These are phyloP conservation scores for Caenorhabditis wallacei DNA, from an alignment of 2,888 invertebrate genomes.

Conservation along the genomic window DNA sequence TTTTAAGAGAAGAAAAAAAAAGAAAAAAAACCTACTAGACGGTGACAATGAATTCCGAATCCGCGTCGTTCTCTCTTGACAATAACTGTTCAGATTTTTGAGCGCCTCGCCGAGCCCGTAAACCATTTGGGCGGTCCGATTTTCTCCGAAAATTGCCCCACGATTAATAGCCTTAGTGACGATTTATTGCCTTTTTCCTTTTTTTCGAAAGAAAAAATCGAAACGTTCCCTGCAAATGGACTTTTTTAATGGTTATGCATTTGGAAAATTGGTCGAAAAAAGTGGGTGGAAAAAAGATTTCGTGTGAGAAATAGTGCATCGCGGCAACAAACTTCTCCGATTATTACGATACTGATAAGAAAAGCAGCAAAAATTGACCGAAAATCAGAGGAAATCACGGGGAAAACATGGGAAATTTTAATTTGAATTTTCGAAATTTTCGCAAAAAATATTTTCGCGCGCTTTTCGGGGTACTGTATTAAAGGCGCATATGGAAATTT, in stretches of 20 bases:
- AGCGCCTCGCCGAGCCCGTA: conserved; percentile 77
- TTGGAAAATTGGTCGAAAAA: conserved; percentile 19
- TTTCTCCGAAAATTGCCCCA: not conserved
- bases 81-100: conserved; percentile 80
- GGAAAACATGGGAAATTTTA: conserved; percentile 14
- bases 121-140: conserved; percentile 67
- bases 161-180: too few species aligned
- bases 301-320: conserved; percentile 12
- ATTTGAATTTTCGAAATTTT: too few species aligned
- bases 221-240: too few species aligned
- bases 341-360: conserved; percentile 1
- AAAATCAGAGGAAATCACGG: conserved; percentile 8
- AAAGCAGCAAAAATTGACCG: conserved; percentile 2
- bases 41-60: conserved; percentile 78
- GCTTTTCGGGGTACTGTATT: conserved; percentile 2
- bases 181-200: too few species aligned
- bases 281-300: not conserved
- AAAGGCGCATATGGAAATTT: conserved; percentile 12
- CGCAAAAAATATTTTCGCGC: conserved; percentile 3
- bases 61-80: conserved; percentile 77
- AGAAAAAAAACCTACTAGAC: conserved; percentile 75
- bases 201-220: too few species aligned
- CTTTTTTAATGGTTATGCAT: conserved; percentile 40
- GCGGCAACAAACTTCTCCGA: conserved; percentile 15
- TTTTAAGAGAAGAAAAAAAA: too few species aligned